Evolutionary conservation across 2,797 vertebrate species (phyloP).

Genomic region (Caiman crocodilus): DNA sequence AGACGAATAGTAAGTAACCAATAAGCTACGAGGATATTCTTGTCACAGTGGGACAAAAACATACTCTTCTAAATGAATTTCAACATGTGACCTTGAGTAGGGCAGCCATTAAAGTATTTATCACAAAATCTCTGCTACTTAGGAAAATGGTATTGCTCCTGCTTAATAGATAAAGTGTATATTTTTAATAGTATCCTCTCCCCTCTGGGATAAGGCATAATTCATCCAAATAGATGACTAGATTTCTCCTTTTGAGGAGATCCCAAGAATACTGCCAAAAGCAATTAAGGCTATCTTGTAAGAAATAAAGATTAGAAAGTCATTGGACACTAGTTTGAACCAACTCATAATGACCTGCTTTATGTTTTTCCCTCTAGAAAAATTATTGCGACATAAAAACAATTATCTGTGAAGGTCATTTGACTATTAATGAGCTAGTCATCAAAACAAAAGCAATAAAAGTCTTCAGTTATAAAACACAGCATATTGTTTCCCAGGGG

Average conservation of each 20-base stretch:
- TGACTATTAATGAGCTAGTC: slow-evolving; percentile 31
- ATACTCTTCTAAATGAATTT: neutral
- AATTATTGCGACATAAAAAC: slow-evolving; percentile 39
- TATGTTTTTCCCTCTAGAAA: slow-evolving; percentile 44
- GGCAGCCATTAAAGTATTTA: neutral
- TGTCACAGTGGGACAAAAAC: neutral
- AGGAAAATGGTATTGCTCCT: neutral
- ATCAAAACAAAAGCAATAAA: neutral
- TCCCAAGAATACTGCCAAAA: slow-evolving; percentile 29
- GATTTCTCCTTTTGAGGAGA: neutral
- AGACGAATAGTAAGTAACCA: too few relatives aligned
- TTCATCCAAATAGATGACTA: neutral
- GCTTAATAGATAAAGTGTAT: neutral
- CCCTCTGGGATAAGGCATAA: neutral
- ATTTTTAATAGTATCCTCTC: neutral
- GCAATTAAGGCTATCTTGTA: slow-evolving; percentile 2
- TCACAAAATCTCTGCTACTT: neutral
- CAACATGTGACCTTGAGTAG: neutral
- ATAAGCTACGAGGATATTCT: neutral
- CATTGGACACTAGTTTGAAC: slow-evolving; percentile 29
- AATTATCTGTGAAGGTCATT: slow-evolving; percentile 46
- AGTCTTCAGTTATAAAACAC: neutral
- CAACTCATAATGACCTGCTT: slow-evolving; percentile 53
- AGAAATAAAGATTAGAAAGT: slow-evolving; percentile 56
- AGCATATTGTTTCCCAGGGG: rapidly evolving